Evolutionary conservation across 2,113 vertebrate species (phyloP), one percentile per base, ranked within the genome.

Genomic region (Scortum barcoo): DNA sequence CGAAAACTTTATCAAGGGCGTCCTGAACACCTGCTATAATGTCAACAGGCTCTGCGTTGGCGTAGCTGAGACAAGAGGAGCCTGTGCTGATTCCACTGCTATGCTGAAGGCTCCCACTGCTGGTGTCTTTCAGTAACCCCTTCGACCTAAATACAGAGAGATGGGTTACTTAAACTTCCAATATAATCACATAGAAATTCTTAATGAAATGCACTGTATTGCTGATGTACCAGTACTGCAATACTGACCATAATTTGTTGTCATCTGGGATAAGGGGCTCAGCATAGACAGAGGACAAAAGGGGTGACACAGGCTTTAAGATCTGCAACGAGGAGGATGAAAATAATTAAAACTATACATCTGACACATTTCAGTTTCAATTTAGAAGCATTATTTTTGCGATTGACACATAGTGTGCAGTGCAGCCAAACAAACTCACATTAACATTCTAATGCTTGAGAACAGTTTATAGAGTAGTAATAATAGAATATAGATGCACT

Each of bases 181-280:
- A 26, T 42, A 2, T 10, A 58, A 44, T 38, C 11, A 62, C 30
- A 68, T 1, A 26, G 14, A 33, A 51, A 17, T 50, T 17, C 12
- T 65, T 2, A 8, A 57, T 20, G 8, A 53, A 57, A 58, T 36
- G 42, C 30, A 7, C 22, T 19, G n/a, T 46, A 19, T 72, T 50
- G n/a, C 3, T 12, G 46, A 54, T 36, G 9, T 6, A 40, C 17
- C 11, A 16, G 12, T 61, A 60, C 61, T 72, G 58, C 4, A 42
- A 62, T 42, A 72, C 90, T 81, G 8, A 95, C 93, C 83, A 73
- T 30, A 24, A 33, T 63, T 93, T 88, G 9, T 17, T 74, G 12
- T 86, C 79, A 33, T 71, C 44, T 42, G 69, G 22, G 30, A 50
- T 14, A 24, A 46, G 22, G 0, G 63, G 33, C 2, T 88, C 83